These are phyloP conservation scores for Geotrupes spiniger DNA, from an alignment of 2,888 invertebrate species.

Conservation along the genomic window DNA sequence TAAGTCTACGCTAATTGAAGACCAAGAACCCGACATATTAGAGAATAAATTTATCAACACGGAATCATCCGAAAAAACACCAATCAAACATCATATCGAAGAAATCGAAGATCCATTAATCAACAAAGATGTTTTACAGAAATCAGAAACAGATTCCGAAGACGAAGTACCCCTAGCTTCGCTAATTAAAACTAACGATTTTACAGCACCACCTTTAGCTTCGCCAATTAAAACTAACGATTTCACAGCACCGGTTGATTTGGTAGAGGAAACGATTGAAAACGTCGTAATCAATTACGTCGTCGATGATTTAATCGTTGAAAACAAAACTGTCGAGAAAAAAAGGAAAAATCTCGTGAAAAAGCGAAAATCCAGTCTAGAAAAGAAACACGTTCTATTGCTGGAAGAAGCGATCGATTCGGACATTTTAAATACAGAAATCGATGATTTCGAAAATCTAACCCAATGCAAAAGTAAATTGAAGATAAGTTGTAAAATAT, in stretches of 20 bases:
- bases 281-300: background rate
- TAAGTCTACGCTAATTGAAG: conserved; percentile 20
- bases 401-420: conserved; percentile 9
- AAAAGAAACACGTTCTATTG: conserved; percentile 7
- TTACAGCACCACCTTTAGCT: too few species aligned
- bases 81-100: background rate
- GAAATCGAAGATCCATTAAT: background rate
- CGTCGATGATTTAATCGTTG: background rate
- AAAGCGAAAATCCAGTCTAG: conserved; percentile 5
- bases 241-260: too few species aligned
- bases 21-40: conserved; percentile 34
- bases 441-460: conserved; percentile 7
- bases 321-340: background rate
- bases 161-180: conserved; percentile 35
- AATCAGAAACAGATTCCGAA: conserved; percentile 31
- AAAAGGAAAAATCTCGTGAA: background rate
- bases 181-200: conserved; percentile 8
- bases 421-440: conserved; percentile 3
- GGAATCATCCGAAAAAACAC: background rate
- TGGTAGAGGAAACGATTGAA: background rate
- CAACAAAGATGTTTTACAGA: too few species aligned
- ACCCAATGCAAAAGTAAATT: conserved; percentile 6
- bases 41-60: conserved; percentile 32
- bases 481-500: conserved; percentile 20
- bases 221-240: conserved; percentile 4